Base-by-base conservation (phyloP, 2,113 vertebrate species). In the Sigmodon hispidus region DNA sequence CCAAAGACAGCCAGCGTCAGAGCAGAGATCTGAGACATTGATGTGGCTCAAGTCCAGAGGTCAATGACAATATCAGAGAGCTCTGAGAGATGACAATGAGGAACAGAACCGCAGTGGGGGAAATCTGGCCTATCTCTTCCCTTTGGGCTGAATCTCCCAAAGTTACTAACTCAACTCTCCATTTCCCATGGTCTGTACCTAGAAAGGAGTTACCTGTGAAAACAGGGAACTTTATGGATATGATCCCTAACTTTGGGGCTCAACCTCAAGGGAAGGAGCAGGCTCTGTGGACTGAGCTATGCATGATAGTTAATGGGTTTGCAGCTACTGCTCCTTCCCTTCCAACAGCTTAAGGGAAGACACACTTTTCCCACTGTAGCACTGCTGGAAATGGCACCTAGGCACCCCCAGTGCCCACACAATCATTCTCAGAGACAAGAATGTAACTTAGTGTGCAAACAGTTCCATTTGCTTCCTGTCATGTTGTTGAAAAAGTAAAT, bases 71-170 rank as follows among this genome's bases (percentile, higher is more conserved):
- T 1, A 63, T 7, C 29, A n/a, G 50, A 87, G 29, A 6, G 57
- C 34, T 6, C 57, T 0, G 0, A 65, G 36, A 61, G 17, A 31
- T 0, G 16, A n/a, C 83, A 69, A 3, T 0, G 36, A 52, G 16
- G 76, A 61, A 63, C 12, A 57, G 34, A 7, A 24, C 9, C 4
- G 84, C 19, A 55, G 40, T 63, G 84, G 63, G 61, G 15, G 8
- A 29, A 55, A 17, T 50, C 0, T 16, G 43, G 45, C 7, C 7
- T 9, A 4, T 3, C 11, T 22, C 59, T 29, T 2, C 5, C 2
- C 31, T 31, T 15, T 6, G 61, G n/a, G 73, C 40, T 26, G 83
- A n/a, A 21, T 40, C 31, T 0, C 69, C 4, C 3, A 29, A 40
- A 29, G 15, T 5, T 22, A 19, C 13, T 9, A 19, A 72, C 15